phyloP scores from a whole-genome alignment of 2,888 invertebrate genomes.

The Elmis aenea region DNA sequence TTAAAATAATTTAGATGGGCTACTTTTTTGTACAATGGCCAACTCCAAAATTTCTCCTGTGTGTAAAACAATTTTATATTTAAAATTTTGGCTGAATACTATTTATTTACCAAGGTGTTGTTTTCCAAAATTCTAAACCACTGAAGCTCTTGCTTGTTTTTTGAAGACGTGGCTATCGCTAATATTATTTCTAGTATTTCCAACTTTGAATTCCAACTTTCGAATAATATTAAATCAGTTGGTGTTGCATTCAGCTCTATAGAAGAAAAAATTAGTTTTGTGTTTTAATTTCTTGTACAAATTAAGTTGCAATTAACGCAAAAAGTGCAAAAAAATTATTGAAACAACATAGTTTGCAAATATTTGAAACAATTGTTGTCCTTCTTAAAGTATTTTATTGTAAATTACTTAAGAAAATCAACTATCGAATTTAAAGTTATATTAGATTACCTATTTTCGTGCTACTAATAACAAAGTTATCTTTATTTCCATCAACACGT shows the following conservation, averaged over 20 bases:
- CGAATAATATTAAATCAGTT: conserved; percentile 29
- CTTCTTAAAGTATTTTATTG: no score
- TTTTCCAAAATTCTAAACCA: conserved; percentile 36
- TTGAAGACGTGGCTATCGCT: conserved; percentile 29
- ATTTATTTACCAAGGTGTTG: conserved; percentile 25
- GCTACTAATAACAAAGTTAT: background rate
- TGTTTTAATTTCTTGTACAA: no score
- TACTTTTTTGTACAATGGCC: conserved; percentile 28
- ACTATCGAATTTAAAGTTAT: no score
- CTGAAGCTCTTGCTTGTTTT: conserved; percentile 24
- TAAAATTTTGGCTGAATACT: no score
- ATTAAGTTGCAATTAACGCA: no score
- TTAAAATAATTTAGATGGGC: conserved; percentile 26
- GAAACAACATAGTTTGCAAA: no score
- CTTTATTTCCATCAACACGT: conserved; percentile 10
- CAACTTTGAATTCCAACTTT: conserved; percentile 23
- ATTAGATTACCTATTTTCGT: no score
- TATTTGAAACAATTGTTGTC: no score
- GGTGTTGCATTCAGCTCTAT: conserved; percentile 18
- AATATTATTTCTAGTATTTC: conserved; percentile 27
- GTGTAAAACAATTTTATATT: no score
- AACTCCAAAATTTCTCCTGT: conserved; percentile 30
- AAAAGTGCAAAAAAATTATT: no score
- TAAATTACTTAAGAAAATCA: no score
- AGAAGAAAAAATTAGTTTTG: no score